phyloP scores from a whole-genome alignment of 2,113 vertebrate genomes.

The Odocoileus virginianus region DNA sequence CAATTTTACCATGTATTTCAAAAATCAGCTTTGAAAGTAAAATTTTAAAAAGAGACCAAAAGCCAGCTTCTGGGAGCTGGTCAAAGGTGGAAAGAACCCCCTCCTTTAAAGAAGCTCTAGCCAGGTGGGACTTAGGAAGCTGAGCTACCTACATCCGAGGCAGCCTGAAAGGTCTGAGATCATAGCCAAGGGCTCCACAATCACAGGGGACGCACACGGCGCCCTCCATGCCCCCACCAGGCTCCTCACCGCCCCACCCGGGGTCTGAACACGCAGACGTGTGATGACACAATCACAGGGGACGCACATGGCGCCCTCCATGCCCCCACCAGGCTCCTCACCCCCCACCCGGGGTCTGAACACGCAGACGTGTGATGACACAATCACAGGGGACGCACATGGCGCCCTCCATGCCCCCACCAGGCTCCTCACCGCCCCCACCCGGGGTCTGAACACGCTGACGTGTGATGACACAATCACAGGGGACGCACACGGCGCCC shows the following conservation, averaged over 20 bases:
- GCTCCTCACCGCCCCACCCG: not conserved
- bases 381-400: no score
- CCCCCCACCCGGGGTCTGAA: no score
- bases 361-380: no score
- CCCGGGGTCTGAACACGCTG: no score
- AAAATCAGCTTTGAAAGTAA: not conserved
- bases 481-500: no score
- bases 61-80: not conserved
- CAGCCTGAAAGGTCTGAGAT: not conserved
- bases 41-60: not conserved
- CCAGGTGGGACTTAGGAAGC: not conserved
- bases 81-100: not conserved
- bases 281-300: not conserved
- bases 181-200: fast-evolving
- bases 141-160: not conserved
- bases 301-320: no score
- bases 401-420: no score
- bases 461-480: no score
- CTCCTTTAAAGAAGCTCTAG: not conserved
- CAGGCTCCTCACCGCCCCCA: no score
- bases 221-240: fast-evolving
- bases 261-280: not conserved
- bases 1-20: not conserved
- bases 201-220: fast-evolving
- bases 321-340: no score